These are phyloP conservation scores for Eulemur albifrons DNA, from an alignment of 2,797 vertebrate genomes.

Conservation along the genomic window DNA sequence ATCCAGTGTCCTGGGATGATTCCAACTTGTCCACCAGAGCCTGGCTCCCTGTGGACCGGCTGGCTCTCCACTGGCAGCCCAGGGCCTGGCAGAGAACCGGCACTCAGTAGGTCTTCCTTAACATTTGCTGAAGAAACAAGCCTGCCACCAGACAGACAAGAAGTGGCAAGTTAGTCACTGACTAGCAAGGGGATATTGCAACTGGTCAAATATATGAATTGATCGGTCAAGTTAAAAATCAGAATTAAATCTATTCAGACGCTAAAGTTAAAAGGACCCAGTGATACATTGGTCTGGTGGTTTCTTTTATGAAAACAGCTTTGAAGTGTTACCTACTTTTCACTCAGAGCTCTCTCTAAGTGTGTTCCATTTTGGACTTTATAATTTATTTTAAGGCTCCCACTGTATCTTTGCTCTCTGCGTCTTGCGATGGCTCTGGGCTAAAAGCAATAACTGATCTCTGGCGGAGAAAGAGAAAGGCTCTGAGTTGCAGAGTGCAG, in stretches of 20 bases:
- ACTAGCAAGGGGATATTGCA: not conserved
- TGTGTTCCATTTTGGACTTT: slow-evolving; percentile 51
- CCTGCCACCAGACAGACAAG: not conserved
- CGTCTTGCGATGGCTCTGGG: slow-evolving; percentile 5
- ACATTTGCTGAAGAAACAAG: not conserved
- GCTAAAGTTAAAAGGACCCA: slow-evolving; percentile 27
- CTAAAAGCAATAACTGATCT: slow-evolving; percentile 60
- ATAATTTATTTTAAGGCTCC: slow-evolving; percentile 56
- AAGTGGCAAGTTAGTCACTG: not conserved
- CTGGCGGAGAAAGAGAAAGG: slow-evolving; percentile 42
- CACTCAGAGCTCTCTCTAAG: not conserved
- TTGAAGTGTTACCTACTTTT: slow-evolving; percentile 5
- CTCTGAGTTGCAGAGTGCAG: rapidly evolving
- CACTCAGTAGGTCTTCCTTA: not conserved
- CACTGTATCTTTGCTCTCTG: slow-evolving; percentile 35
- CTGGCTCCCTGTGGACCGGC: not conserved
- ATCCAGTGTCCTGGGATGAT: not conserved
- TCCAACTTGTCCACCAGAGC: not conserved
- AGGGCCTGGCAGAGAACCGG: not conserved
- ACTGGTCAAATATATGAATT: not conserved
- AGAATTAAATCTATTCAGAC: slow-evolving; percentile 33
- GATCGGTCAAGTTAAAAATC: not conserved
- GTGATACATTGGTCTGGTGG: not conserved
- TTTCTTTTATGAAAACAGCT: slow-evolving; percentile 53
- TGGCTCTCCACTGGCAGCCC: not conserved